Evolutionary conservation across 2,113 vertebrate species (phyloP).

Genomic region (Sylvia atricapilla): DNA sequence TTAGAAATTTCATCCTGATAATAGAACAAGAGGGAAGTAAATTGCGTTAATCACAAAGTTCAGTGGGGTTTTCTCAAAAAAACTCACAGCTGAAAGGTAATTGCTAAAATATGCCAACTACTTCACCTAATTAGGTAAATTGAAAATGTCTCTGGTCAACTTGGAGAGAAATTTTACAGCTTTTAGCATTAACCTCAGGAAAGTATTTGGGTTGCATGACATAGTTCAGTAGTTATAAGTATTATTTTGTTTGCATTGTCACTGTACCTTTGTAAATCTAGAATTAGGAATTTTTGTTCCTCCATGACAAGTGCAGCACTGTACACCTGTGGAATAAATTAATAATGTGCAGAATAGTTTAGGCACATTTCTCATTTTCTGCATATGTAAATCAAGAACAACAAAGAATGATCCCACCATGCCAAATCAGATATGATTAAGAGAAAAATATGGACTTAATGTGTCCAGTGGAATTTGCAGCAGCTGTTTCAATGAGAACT

Average conservation of each 20-base stretch:
- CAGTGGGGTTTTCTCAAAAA: neutral
- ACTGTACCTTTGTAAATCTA: neutral
- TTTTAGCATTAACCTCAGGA: neutral
- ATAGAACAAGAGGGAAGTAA: neutral
- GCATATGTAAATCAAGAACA: neutral
- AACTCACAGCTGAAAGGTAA: neutral
- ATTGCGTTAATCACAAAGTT: neutral
- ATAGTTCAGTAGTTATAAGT: neutral
- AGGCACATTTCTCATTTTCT: neutral
- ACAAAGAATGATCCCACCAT: neutral
- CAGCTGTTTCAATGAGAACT: neutral
- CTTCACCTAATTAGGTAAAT: neutral
- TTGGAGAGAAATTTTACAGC: neutral
- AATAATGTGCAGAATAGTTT: neutral
- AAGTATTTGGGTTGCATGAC: neutral
- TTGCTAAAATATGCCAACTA: neutral
- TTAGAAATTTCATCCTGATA: neutral
- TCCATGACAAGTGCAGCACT: neutral
- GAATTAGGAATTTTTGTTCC: neutral
- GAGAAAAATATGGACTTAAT: neutral
- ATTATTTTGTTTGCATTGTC: neutral
- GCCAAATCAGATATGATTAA: neutral
- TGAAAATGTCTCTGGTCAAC: neutral
- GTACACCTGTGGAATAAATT: neutral
- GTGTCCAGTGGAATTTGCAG: neutral